phyloP scores from a whole-genome alignment of 2,888 invertebrate genomes.

The Sthenelais limicola region DNA sequence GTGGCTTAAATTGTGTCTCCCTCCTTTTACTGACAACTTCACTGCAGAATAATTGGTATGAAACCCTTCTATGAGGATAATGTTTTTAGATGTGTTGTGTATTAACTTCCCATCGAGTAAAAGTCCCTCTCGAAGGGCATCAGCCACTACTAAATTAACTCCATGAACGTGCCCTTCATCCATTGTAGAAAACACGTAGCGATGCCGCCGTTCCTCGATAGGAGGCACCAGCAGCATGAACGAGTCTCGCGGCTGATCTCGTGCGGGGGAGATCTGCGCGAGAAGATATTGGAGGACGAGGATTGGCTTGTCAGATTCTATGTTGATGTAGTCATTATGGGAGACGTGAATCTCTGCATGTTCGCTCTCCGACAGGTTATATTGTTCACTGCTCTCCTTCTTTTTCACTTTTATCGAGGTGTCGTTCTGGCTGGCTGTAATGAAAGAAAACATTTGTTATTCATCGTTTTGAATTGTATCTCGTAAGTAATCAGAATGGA shows the following conservation, averaged over 20 bases:
- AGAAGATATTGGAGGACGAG: slow-evolving; percentile 22
- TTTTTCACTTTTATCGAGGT: slow-evolving; percentile 27
- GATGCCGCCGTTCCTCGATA: slow-evolving; percentile 9
- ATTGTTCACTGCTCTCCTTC: neutral
- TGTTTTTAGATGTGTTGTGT: neutral
- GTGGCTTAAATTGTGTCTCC: slow-evolving; percentile 35
- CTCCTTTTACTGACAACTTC: slow-evolving; percentile 14
- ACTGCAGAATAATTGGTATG: slow-evolving; percentile 20
- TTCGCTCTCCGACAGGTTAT: neutral
- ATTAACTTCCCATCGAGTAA: slow-evolving; percentile 20
- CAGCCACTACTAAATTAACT: slow-evolving; percentile 21
- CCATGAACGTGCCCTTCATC: neutral
- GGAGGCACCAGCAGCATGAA: slow-evolving; percentile 36
- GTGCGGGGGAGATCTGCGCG: neutral
- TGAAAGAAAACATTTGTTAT: no score
- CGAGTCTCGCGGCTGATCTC: neutral
- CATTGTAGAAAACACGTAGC: slow-evolving; percentile 11
- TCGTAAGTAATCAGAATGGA: no score
- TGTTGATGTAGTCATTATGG: slow-evolving; percentile 21
- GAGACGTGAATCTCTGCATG: slow-evolving; percentile 18
- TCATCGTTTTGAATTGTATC: no score
- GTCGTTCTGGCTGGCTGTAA: slow-evolving; percentile 34
- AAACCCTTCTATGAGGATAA: slow-evolving; percentile 12
- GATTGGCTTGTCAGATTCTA: slow-evolving; percentile 16
- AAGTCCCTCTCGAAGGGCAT: neutral